Base-by-base conservation (phyloP, 2,797 vertebrate species). In the Simalia tracyae region DNA sequence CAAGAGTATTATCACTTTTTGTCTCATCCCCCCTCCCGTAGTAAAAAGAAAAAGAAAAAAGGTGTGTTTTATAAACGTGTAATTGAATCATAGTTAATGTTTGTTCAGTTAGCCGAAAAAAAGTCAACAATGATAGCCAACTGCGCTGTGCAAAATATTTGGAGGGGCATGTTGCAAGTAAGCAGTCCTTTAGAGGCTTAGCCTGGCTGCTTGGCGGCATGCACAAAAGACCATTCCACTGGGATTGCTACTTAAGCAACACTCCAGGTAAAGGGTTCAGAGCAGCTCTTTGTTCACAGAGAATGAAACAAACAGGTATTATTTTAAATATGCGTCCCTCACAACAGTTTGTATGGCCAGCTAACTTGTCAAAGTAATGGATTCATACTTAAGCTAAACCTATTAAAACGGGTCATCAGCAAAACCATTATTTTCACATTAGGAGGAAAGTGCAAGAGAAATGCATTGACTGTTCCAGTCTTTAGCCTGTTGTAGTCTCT, bases 401-500 rank as follows among this genome's bases (percentile, higher is more conserved):
- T 14, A 11, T 24, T 66, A 88, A 93, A 88, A 94, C 89, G 19
- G 94, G 91, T 66, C 93, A 76, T 91, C 92, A 93, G 89, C 36
- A 93, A 95, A 86, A 90, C 60, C 84, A 91, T 92, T 89, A 90
- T 90, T 95, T 90, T 28, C 91, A 86, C n/a, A 5, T 92, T 95
- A 50, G 0, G 17, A 95, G 87, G n/a, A 95, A 95, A 96, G 88
- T 42, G 92, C 84, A 91, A 88, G 91, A 92, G 93, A 96, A 95
- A 95, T 93, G 93, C 36, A 87, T 57, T 0, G 0, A 64, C 85
- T 92, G 88, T 92, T 95, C 88, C 68, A 95, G 88, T 59, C 54
- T 3, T 1, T 14, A 93, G 90, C 26, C 17, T 91, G 94, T 72
- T 84, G 91, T 94, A 96, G 93, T 96, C 95, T 96, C 94, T 93